Evolutionary conservation across 2,797 vertebrate species (phyloP).

Genomic region (Gouania willdenowi): DNA sequence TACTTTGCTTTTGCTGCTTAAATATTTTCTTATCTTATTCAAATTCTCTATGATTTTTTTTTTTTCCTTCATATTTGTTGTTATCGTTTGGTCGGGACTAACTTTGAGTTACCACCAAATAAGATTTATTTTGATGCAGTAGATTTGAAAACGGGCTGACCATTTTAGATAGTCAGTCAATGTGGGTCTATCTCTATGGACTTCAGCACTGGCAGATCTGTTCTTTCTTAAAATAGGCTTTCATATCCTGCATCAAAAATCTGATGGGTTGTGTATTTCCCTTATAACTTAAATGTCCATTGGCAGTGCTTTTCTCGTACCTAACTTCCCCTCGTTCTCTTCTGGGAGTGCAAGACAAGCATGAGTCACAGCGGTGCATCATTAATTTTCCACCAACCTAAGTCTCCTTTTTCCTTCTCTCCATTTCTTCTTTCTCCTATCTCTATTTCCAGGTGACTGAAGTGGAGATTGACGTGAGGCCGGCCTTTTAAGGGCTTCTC

Average conservation of each 20-base stretch:
- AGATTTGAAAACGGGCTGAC: constrained; percentile 40
- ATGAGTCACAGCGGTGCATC: constrained; percentile 43
- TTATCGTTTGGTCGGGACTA: constrained; percentile 22
- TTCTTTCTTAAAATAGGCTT: constrained; percentile 49
- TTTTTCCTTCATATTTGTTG: not conserved
- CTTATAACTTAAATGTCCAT: constrained; percentile 51
- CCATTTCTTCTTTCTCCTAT: constrained; percentile 28
- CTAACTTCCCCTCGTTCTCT: constrained; percentile 38
- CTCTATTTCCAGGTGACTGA: constrained; percentile 66
- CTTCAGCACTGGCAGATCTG: constrained; percentile 33
- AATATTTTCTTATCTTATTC: too few species aligned
- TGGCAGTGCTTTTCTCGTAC: constrained; percentile 27
- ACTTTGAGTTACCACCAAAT: constrained; percentile 33
- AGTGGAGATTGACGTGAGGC: constrained; percentile 51
- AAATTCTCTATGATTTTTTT: constrained; percentile 31
- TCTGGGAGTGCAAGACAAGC: constrained; percentile 22
- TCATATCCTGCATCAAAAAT: constrained; percentile 51
- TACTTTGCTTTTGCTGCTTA: constrained; percentile 21
- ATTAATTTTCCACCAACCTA: constrained; percentile 48
- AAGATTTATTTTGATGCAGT: constrained; percentile 29
- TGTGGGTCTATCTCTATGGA: constrained; percentile 42
- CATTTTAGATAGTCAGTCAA: constrained; percentile 51
- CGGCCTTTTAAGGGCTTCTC: constrained; percentile 39
- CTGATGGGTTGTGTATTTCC: constrained; percentile 49
- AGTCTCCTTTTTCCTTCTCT: constrained; percentile 29